Base-by-base conservation (phyloP, 1,140 invertebrate genomes). In the Drosophila paulistorum region DNA sequence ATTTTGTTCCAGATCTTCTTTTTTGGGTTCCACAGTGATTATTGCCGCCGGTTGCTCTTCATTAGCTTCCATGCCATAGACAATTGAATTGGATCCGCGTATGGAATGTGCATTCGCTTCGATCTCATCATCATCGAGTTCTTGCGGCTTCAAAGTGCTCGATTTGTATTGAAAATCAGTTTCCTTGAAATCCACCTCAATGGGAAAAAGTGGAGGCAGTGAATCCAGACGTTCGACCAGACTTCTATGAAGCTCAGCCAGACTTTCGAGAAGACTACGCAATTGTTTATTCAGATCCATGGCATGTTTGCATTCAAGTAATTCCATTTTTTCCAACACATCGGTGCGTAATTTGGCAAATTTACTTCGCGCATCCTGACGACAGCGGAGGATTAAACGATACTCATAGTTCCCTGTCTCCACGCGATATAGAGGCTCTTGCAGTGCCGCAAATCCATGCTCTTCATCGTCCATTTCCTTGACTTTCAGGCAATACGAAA, bases 321-420 rank as follows among this genome's bases (percentile, higher is more conserved):
- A 92, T 93, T 99, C 98, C 81, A 99, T 94, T 93, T 99, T 99
- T 0, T 99, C 97, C 5, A 99, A 93, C 0, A 99, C 98, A 93
- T 99, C 98, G 0, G 97, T 96, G 57, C 99, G 93, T 26, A 99
- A 93, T 79, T 97, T 96, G 13, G 98, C 98, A 93, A 99, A 99
- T 84, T 96, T 95, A 0, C 94, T 93, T 69, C 98, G 93, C 0
- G 98, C 98, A 78, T 99, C 97, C 94, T 99, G 98, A 33, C 99
- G 95, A 93, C 98, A 99, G 61, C 98, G 94, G 6, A 99, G 92
- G 42, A 99, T 96, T 61, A 99, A 92, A 95, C 98, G 95, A 91
- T 99, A 99, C 92, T 99, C 98, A 93, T 99, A 99, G 92, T 99
- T 99, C 62, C 98, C 98, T 6, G 99, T 99, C 93, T 99, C 98